Evolutionary conservation across 2,113 vertebrate genomes (phyloP), one percentile per base, ranked within the genome.

Genomic region (Campylorhamphus procurvoides): DNA sequence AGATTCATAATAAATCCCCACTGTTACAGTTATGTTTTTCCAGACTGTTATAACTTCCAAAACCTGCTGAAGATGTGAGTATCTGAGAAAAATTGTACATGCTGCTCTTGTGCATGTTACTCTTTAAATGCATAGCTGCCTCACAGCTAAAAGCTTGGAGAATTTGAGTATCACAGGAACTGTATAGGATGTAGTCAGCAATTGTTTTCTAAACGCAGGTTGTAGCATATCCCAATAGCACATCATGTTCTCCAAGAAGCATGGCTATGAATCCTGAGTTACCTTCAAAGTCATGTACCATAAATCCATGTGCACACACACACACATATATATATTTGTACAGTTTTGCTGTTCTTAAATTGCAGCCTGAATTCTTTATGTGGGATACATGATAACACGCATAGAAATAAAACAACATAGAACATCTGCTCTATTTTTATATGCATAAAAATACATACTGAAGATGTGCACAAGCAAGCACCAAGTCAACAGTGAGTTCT

Each of bases 101-200:
- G 50, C 63, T 90, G 68, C 35, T 96, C 84, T 52, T 76, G 71
- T 62, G 46, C 40, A 14, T 23, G n/a, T 29, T 76, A 63, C 42
- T 84, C 28, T 85, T 69, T 17, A 93, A 71, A 93, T 59, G 59
- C 55, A 84, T 17, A 86, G 64, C 2, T 88, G 74, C 25, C 56
- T 96, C 67, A 25, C 10, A 7, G 74, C 50, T 87, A 93, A 94
- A 84, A 87, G 67, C 84, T 77, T 84, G 69, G 71, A 93, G 78
- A 91, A 90, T 59, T 4, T 58, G 50, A 83, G 58, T 63, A 71
- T 74, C 75, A 77, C 27, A 69, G 55, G 62, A 85, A 31, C 55
- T 37, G 44, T 49, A 84, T 10, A 53, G 67, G 58, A 77, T 23
- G 31, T 13, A 73, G 37, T 19, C 78, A 91, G 62, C 1, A 1